Evolutionary conservation across 1,140 invertebrate genomes (phyloP).

Genomic region (Lysiphlebus fabarum): DNA sequence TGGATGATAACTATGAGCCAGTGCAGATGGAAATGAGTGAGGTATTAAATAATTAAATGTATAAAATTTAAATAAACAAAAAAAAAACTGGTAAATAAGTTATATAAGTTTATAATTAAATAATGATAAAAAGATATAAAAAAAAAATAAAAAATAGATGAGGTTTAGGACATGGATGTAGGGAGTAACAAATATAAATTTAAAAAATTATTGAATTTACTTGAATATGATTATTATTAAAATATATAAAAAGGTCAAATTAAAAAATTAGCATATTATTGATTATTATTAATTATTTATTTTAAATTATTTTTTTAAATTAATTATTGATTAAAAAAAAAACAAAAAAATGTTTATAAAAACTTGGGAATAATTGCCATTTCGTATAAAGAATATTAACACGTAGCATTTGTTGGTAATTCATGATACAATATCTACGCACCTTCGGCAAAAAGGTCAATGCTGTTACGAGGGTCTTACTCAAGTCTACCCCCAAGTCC

Average conservation of each 20-base stretch:
- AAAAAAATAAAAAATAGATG: too few species aligned
- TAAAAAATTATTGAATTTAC: not conserved
- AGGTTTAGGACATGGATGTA: not conserved
- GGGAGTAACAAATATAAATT: slow-evolving; percentile 1
- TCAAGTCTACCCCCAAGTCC: slow-evolving; percentile 57
- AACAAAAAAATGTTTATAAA: slow-evolving; percentile 37
- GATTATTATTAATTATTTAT: not conserved
- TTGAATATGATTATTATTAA: slow-evolving; percentile 21
- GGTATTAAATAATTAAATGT: slow-evolving; percentile 43
- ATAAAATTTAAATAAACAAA: not conserved
- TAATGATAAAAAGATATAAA: too few species aligned
- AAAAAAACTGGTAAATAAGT: not conserved
- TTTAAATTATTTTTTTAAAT: not conserved
- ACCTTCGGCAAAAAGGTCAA: slow-evolving; percentile 54
- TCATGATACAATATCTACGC: slow-evolving; percentile 58
- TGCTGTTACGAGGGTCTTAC: slow-evolving; percentile 54
- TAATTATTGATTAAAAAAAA: slow-evolving; percentile 3
- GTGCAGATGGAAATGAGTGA: slow-evolving; percentile 62
- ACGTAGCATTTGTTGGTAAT: slow-evolving; percentile 58
- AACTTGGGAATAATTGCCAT: slow-evolving; percentile 54
- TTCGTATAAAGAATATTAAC: slow-evolving; percentile 58
- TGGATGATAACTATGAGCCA: slow-evolving; percentile 57
- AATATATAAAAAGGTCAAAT: slow-evolving; percentile 8
- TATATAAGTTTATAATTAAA: not conserved
- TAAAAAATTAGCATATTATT: slow-evolving; percentile 16